These are phyloP conservation scores for Cryptus viduatorius DNA, from an alignment of 2,888 invertebrate genomes.

Conservation along the genomic window DNA sequence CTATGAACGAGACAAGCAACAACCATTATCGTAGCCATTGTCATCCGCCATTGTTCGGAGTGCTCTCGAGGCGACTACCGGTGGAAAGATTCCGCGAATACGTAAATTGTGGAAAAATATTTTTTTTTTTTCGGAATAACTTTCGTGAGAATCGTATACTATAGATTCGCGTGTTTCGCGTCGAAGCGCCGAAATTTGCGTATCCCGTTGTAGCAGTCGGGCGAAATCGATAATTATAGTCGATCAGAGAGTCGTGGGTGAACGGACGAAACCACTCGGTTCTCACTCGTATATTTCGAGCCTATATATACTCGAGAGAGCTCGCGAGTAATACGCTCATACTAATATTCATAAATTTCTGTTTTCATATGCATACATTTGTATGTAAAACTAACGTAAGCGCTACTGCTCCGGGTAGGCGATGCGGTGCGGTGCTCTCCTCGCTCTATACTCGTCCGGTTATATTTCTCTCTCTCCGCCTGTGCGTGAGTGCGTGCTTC, in stretches of 20 bases:
- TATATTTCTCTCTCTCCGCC: slow-evolving; percentile 3
- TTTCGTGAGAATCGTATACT: not conserved
- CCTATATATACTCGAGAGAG: not conserved
- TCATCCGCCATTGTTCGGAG: too few relatives aligned
- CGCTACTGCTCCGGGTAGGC: slow-evolving; percentile 35
- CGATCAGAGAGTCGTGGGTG: slow-evolving; percentile 11
- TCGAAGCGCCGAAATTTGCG: not conserved
- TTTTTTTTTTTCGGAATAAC: not conserved
- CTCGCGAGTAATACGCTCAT: slow-evolving; percentile 33
- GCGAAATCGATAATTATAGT: slow-evolving; percentile 41
- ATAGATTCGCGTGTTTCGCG: not conserved
- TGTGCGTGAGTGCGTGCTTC: slow-evolving; percentile 52
- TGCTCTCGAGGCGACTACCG: not conserved
- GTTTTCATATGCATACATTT: slow-evolving; percentile 67
- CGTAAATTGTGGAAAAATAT: slow-evolving; percentile 12
- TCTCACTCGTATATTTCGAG: slow-evolving; percentile 21
- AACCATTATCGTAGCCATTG: not conserved
- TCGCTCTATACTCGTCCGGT: slow-evolving; percentile 18
- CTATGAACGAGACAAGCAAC: not conserved
- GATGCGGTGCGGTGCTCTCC: slow-evolving; percentile 27
- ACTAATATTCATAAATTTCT: slow-evolving; percentile 68
- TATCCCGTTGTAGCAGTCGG: not conserved
- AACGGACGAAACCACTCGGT: not conserved
- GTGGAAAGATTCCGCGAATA: not conserved
- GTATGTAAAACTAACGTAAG: slow-evolving; percentile 66